Base-by-base conservation (phyloP, 1,140 invertebrate species). In the Oncopodura yosiiana region DNA sequence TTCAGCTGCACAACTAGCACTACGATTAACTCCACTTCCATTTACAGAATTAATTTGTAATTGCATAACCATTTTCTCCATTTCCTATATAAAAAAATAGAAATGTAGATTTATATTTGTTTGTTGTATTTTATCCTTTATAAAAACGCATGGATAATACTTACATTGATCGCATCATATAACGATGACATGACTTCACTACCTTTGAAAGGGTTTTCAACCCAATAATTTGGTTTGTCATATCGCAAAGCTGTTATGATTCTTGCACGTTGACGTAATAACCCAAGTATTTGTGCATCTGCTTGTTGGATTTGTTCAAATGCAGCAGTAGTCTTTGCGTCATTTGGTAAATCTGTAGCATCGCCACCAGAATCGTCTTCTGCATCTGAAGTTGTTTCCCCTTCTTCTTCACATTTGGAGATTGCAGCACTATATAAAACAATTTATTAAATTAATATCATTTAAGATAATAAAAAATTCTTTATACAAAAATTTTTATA, bases 1-100 rank as follows among this genome's bases (percentile, higher is more conserved):
- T 70, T 94, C 91, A 16, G 89, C 89, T 4, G 86, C 90, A 24
- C 88, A 93, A 71, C 87, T 93, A 1, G 90, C 82, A 67, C 88
- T 92, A 42, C 92, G 78, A 11, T 86, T 88, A 11, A 94, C 62
- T 19, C 32, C 42, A 6, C 45, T 58, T 2, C 32, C 19, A 45
- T 23, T 43, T 2, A 23, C 39, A 24, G 46, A 19, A 39, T 64
- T 56, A 11, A 60, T 32, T 11, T 51, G 32, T n/a, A n/a, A n/a
- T 24, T 56, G 14, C 14, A 64, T 32, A n/a, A n/a, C n/a, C 29
- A 60, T 42, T 18, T 44, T 38, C 16, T 60, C 58, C n/a, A 64
- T 44, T 34, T 64, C 62, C 58, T 62, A 24, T 5, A 55, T 41
- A 44, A 16, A 8, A 23, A 24, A 16, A 53, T 36, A 4, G 19